Evolutionary conservation across 2,888 invertebrate genomes (phyloP), one percentile per base, ranked within the genome.

Genomic region (Agrotis ipsilon): DNA sequence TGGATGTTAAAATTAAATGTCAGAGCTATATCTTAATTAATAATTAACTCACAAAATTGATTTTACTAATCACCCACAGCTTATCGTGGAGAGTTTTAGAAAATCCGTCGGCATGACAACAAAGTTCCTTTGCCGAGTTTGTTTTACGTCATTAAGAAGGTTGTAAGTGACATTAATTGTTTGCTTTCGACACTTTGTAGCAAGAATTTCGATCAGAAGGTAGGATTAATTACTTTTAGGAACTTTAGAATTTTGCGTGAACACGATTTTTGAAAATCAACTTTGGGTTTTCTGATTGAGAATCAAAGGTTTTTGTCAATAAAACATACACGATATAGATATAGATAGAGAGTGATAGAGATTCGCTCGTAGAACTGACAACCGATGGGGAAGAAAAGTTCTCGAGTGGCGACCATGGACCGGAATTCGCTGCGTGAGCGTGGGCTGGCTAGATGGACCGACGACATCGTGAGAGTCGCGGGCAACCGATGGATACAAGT

Each of bases 51-150:
- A 18, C 39, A 43, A 52, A 63, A 57, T 46, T 73, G 39, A 19
- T 54, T 66, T 49, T 21, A 16, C 4, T 68, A 63, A 68, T 79
- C 14, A 54, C 14, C 49, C 19, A 51, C 57, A 54, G 24, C 46
- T 62, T 58, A 13, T 0, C n/a, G 16, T n/a, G 1, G 19, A 51
- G 19, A 54, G 19, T 21, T 49, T 64, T 66, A 55, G 54, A 16
- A 52, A 80, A 80, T 45, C 62, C 45, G 32, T 75, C 63, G 65
- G 59, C 59, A 52, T 66, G 63, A 66, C 45, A 63, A 63, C 58
- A 1, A 49, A 80, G 46, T 78, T 69, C 21, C 57, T 64, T 63
- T 55, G 70, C 51, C 43, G 62, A 49, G 32, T 68, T 39, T 74
- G 3, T 52, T 57, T 18, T 63, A 32, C 7, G 48, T 65, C 51